Evolutionary conservation across 2,797 vertebrate species (phyloP), one percentile per base, ranked within the genome.

Genomic region (Potorous gilbertii): DNA sequence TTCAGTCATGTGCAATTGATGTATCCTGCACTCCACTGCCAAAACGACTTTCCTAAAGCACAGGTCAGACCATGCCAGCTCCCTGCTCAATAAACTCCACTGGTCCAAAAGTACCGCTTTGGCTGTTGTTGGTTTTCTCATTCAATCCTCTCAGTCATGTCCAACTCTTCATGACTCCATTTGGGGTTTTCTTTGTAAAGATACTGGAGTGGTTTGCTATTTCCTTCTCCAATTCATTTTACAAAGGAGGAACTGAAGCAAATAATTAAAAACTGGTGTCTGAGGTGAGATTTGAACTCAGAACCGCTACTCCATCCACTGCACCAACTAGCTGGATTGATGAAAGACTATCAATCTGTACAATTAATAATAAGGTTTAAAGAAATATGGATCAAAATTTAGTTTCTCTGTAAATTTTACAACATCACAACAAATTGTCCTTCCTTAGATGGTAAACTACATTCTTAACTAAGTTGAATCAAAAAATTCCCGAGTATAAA

Each of bases 401-500:
- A 10, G 31, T 40, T 89, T 62, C 52, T 9, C 14, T 54, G 55
- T 31, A 93, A 4, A 50, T 55, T 55, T n/a, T 29, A 34, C 46
- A 90, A 28, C 28, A 5, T 28, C 56, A 62, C 3, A 27, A 91
- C 87, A 93, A 28, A 87, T 29, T 18, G 62, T 92, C 93, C 55
- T 3, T 59, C 91, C 56, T 89, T 40, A 93, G 54, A 59, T 56
- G 3, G 46, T 52, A 90, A 94, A 24, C 50, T 90, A 96, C 55
- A 34, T 12, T 14, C 54, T 34, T 94, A 90, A 93, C 56, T 94
- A 89, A 62, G 59, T n/a, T 0, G 94, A 62, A 95, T 95, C 95
- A 93, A 92, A 92, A 92, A 89, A 90, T 62, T 97, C 56, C 94
- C 90, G 98, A 97, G 93, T 93, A 92, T 92, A 91, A 11, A 8